Percentiles rank a stretch among this genome's conserved stretches.
Conservation (phyloP, 2,888 invertebrate genomes). For the Dicyrtomina minuta region DNA sequence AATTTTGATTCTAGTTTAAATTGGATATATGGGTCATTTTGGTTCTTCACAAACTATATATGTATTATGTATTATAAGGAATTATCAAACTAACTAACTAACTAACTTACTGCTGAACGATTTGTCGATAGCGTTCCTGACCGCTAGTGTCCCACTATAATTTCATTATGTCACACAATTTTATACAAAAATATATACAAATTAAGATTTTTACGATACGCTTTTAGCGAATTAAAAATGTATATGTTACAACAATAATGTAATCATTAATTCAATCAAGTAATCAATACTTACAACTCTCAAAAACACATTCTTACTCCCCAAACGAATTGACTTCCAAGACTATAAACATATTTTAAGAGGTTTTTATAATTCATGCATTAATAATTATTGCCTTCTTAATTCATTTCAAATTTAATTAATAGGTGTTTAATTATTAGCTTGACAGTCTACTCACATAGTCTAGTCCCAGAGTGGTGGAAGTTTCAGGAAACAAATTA, state of each 20-base stretch:
- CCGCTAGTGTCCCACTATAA: slow-evolving; percentile 21
- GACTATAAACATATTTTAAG: background rate
- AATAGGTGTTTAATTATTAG: no score
- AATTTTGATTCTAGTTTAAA: no score
- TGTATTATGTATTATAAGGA: no score
- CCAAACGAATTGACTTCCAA: slow-evolving; percentile 20
- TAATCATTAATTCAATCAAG: no score
- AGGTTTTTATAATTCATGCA: background rate
- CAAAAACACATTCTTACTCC: slow-evolving; percentile 20
- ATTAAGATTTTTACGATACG: background rate
- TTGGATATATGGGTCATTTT: no score
- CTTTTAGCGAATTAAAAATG: background rate
- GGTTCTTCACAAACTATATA: no score
- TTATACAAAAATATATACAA: background rate
- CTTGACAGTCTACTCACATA: no score
- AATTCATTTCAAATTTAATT: background rate
- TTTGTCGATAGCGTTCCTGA: slow-evolving; percentile 12
- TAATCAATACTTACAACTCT: slow-evolving; percentile 19
- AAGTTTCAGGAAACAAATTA: slow-evolving; percentile 2
- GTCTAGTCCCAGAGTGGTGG: slow-evolving; percentile 14
- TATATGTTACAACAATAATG: background rate
- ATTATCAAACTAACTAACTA: no score
- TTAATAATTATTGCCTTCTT: background rate
- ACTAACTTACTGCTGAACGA: slow-evolving; percentile 14
- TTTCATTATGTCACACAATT: background rate